These are phyloP conservation scores for Elanus axillaris DNA, from an alignment of 2,113 vertebrate genomes.

Conservation along the genomic window DNA sequence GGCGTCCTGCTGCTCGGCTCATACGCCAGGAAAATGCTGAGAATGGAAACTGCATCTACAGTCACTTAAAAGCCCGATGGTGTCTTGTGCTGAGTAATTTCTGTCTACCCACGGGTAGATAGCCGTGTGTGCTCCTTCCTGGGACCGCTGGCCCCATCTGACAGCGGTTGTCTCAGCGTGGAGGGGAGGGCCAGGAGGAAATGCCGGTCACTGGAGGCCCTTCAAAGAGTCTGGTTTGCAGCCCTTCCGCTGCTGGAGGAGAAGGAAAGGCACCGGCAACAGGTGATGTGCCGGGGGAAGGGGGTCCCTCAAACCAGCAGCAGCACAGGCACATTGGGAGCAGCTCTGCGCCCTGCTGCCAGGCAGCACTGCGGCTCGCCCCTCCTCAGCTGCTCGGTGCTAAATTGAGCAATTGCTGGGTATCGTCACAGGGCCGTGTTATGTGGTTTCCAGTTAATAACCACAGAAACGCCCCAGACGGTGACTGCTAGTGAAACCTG, in stretches of 20 bases:
- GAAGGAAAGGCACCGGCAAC: not conserved
- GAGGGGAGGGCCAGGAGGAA: not conserved
- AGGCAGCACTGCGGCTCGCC: not conserved
- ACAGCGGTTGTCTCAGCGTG: not conserved
- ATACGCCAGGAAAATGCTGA: not conserved
- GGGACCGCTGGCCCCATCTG: not conserved
- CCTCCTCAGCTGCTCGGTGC: not conserved
- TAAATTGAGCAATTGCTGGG: not conserved
- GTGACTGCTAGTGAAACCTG: not conserved
- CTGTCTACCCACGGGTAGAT: not conserved
- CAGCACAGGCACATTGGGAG: not conserved
- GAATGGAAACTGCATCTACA: not conserved
- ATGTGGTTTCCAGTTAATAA: not conserved
- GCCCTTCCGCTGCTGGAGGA: not conserved
- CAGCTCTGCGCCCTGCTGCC: not conserved
- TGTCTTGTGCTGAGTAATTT: not conserved
- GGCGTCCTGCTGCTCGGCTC: not conserved
- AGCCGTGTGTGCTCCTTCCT: not conserved
- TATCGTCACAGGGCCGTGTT: not conserved
- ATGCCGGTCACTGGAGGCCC: not conserved
- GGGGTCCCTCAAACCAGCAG: not conserved
- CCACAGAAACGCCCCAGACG: not conserved
- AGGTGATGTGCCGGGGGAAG: not conserved
- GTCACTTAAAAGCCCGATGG: not conserved
- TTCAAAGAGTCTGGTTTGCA: accelerated